Base-by-base conservation (phyloP, 2,888 invertebrate species). In the Scaptomyza cyrtandrae region DNA sequence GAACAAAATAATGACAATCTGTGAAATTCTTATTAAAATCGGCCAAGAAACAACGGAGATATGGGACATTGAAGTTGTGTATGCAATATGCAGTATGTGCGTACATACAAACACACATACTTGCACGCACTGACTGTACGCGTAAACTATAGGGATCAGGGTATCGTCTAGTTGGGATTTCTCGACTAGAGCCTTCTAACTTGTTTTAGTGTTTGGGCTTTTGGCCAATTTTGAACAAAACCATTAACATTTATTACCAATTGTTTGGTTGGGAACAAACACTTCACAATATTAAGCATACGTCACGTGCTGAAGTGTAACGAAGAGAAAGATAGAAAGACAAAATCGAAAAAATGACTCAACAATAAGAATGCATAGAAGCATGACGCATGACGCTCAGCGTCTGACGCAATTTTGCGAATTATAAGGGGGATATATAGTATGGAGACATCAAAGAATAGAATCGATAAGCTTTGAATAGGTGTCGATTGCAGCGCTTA, bases 191-290 rank as follows among this genome's bases (percentile, higher is more conserved):
- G n/a, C n/a, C n/a, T n/a, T n/a, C n/a, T n/a, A n/a, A n/a, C n/a
- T n/a, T n/a, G n/a, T n/a, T n/a, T n/a, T n/a, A n/a, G n/a, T n/a
- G 7, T 53, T 53, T 49, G 29, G 39, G 52, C 24, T 24, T 50
- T 52, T 41, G 39, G 49, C 31, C 58, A 57, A 65, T 58, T 75
- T 72, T 61, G 49, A 49, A 43, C 45, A 27, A 39, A 63, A 55
- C 67, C 68, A 78, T 83, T 75, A 80, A 71, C 80, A 80, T 83
- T 83, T 80, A 82, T 86, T 86, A 85, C 74, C 83, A 65, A 85
- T 81, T 65, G 63, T 29, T 31, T 6, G 68, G 43, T 35, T 31
- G 50, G 39, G 41, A 46, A 4, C 19, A 63, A 41, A 59, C 80
- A 71, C 71, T 79, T 74, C 61, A 64, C 63, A 58, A 55, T 53